Evolutionary conservation across 2,797 vertebrate species (phyloP).

Genomic region (Sternarchorhynchus goeldii): DNA sequence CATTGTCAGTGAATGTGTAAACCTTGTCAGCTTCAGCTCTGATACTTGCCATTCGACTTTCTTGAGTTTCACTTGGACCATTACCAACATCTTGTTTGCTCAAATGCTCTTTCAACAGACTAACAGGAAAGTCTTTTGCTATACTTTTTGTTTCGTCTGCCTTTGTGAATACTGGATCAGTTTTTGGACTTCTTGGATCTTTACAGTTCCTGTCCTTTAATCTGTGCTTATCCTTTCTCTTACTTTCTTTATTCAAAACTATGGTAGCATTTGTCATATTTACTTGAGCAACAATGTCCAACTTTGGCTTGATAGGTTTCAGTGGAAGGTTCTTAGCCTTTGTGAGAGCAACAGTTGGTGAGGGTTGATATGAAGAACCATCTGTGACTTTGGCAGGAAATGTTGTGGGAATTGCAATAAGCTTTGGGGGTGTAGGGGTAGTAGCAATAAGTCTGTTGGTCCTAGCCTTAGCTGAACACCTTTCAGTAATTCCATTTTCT

Average conservation of each 20-base stretch:
- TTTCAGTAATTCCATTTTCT: conserved; percentile 88
- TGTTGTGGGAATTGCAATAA: conserved; percentile 91
- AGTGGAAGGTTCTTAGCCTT: conserved; percentile 90
- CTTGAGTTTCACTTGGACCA: conserved; percentile 87
- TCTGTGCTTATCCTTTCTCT: conserved; percentile 95
- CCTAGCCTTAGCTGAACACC: conserved; percentile 90
- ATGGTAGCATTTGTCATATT: conserved; percentile 86
- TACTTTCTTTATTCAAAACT: conserved; percentile 88
- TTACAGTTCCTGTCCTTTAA: conserved; percentile 93
- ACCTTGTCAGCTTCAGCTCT: conserved; percentile 98
- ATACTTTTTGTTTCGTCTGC: conserved; percentile 77
- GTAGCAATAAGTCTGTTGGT: conserved; percentile 89
- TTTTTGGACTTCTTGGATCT: conserved; percentile 82
- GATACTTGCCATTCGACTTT: conserved; percentile 98
- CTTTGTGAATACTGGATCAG: conserved; percentile 79
- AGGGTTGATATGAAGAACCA: conserved; percentile 79
- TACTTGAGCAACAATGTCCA: conserved; percentile 90
- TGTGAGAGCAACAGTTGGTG: conserved; percentile 85
- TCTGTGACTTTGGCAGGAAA: conserved; percentile 83
- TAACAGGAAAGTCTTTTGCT: conserved; percentile 87
- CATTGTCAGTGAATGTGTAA: conserved; percentile 98
- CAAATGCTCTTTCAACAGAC: conserved; percentile 95
- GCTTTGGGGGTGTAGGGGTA: conserved; percentile 89
- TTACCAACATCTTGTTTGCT: conserved; percentile 90
- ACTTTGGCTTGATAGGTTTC: conserved; percentile 98